Evolutionary conservation across 2,888 invertebrate species (phyloP).

Genomic region (Glaucopsyche alexis): DNA sequence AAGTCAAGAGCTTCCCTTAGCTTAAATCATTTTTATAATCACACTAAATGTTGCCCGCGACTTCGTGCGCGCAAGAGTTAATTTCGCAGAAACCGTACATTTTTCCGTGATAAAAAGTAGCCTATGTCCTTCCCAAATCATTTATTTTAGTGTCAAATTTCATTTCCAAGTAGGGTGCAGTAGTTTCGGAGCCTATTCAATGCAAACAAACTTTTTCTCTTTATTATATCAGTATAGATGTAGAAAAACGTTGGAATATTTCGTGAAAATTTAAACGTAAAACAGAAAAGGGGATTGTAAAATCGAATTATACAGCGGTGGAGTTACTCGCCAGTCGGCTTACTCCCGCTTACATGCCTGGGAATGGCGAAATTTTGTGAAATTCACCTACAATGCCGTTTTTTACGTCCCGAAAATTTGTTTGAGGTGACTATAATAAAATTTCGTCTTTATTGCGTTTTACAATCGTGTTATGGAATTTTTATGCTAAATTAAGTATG

Average conservation of each 20-base stretch:
- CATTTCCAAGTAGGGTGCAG: no score
- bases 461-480: not conserved
- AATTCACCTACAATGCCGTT: conserved; percentile 8
- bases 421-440: not conserved
- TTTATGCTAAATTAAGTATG: not conserved
- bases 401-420: conserved; percentile 1
- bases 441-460: conserved; percentile 10
- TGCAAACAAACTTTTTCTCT: no score
- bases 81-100: no score
- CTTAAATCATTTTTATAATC: not conserved
- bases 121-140: no score
- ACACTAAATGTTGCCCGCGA: no score
- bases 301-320: conserved; percentile 12
- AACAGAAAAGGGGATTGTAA: conserved; percentile 20
- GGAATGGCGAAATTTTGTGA: conserved; percentile 2
- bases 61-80: no score
- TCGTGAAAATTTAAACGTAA: conserved; percentile 16
- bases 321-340: not conserved
- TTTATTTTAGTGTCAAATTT: no score
- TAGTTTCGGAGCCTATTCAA: no score
- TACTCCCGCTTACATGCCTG: conserved; percentile 21
- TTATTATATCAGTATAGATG: no score
- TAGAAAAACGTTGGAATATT: no score
- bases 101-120: no score
- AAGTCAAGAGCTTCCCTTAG: not conserved